A percentile compares a stretch with the other conserved stretches of the same genome.
Evolutionary conservation across 2,113 vertebrate species (phyloP).

Genomic region (Syngnathus scovelli): DNA sequence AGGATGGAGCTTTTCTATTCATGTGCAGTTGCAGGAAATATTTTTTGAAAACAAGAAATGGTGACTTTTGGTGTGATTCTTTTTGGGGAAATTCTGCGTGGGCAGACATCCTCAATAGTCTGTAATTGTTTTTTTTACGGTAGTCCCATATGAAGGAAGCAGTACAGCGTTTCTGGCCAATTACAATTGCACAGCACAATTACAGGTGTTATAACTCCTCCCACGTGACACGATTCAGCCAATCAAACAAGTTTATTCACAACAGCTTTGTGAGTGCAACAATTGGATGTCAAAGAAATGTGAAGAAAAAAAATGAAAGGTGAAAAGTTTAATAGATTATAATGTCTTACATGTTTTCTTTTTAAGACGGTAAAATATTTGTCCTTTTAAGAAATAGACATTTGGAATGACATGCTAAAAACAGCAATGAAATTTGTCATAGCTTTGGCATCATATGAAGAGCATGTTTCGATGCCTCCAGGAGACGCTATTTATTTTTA

Average conservation of each 20-base stretch:
- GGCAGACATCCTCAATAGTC: neutral
- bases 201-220: neutral
- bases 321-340: neutral
- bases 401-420: neutral
- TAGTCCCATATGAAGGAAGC: neutral
- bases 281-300: neutral
- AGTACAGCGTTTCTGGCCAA: too few species aligned
- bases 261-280: neutral
- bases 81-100: slow-evolving; percentile 30
- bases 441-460: too few species aligned
- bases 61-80: slow-evolving; percentile 34
- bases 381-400: neutral
- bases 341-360: too few species aligned
- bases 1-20: slow-evolving; percentile 55
- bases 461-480: too few species aligned
- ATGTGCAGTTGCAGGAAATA: slow-evolving; percentile 55
- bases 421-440: too few species aligned
- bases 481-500: neutral
- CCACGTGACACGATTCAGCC: neutral
- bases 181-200: neutral
- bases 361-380: too few species aligned
- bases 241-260: neutral
- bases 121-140: neutral
- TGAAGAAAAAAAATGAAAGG: neutral
- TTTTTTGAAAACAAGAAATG: slow-evolving; percentile 27